Evolutionary conservation across 2,113 vertebrate species (phyloP).

Genomic region (Phalacrocorax brasilianus): DNA sequence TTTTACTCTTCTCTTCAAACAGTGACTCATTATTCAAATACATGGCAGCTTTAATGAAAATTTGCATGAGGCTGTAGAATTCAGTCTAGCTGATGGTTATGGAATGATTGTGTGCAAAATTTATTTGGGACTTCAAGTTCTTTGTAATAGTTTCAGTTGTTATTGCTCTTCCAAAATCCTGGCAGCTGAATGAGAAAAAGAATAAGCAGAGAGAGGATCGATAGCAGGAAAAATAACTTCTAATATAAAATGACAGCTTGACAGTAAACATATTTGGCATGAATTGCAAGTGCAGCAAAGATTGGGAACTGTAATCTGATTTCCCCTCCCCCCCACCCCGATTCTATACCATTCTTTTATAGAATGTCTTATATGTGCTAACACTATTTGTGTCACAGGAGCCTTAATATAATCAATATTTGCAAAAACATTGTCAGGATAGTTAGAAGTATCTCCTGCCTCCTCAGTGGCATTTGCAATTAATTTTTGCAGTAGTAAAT

Average conservation of each 20-base stretch:
- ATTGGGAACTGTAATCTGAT: neutral
- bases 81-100: neutral
- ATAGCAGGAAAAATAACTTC: constrained; percentile 40
- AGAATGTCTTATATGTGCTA: neutral
- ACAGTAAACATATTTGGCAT: neutral
- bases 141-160: neutral
- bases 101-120: neutral
- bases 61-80: neutral
- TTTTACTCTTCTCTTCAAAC: neutral
- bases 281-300: constrained; percentile 24
- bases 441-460: neutral
- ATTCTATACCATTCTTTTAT: neutral
- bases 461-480: neutral
- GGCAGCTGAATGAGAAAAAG: neutral
- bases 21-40: neutral
- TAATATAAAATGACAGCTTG: constrained; percentile 52
- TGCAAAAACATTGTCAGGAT: neutral
- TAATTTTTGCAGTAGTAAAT: neutral
- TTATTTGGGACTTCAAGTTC: neutral
- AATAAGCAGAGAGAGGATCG: constrained; percentile 18
- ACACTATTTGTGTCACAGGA: neutral
- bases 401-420: neutral
- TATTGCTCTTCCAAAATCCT: neutral
- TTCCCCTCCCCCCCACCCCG: fast-evolving
- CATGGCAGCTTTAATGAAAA: neutral